Percentiles rank a stretch among this genome's conserved stretches.
These are phyloP conservation scores for Pocillopora meandrina DNA, from an alignment of 92 coral and sea anemone species.

Conservation along the genomic window DNA sequence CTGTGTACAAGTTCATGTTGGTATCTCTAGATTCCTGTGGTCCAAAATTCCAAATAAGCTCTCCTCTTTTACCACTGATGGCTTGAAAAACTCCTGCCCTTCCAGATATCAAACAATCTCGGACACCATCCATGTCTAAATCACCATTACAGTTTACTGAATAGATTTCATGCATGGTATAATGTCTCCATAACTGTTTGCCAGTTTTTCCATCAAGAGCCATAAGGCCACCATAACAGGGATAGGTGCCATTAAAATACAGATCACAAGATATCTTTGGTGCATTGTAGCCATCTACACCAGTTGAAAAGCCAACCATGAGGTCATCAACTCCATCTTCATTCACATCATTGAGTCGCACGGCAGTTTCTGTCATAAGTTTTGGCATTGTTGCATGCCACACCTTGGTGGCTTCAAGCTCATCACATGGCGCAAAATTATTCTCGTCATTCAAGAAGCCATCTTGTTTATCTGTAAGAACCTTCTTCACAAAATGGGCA, in stretches of 20 bases:
- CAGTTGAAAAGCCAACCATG: conserved; percentile 91
- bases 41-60: conserved; percentile 88
- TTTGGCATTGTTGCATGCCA: conserved; percentile 88
- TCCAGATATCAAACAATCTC: conserved; percentile 91
- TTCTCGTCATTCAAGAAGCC: conserved; percentile 28
- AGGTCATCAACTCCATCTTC: conserved; percentile 90
- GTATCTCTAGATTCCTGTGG: conserved; percentile 76
- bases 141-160: conserved; percentile 95
- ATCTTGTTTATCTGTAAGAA: conserved; percentile 27
- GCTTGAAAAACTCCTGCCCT: conserved; percentile 95
- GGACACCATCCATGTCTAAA: conserved; percentile 84
- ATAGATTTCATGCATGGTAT: conserved; percentile 93
- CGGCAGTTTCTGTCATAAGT: conserved; percentile 97
- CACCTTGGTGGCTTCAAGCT: conserved; percentile 58
- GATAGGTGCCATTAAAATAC: conserved; percentile 91
- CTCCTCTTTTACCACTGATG: conserved; percentile 75
- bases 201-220: conserved; percentile 94
- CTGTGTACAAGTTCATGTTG: conserved; percentile 90
- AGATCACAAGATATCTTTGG: conserved; percentile 87
- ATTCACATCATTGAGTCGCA: conserved; percentile 91
- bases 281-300: conserved; percentile 88
- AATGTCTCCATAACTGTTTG: conserved; percentile 92
- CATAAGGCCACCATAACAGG: conserved; percentile 91
- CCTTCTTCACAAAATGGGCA: conserved; percentile 52
- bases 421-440: conserved; percentile 69